A percentile compares a stretch with the other conserved stretches of the same genome.
Evolutionary conservation across 2,113 vertebrate genomes (phyloP).

Genomic region (Triplophysa rosa): DNA sequence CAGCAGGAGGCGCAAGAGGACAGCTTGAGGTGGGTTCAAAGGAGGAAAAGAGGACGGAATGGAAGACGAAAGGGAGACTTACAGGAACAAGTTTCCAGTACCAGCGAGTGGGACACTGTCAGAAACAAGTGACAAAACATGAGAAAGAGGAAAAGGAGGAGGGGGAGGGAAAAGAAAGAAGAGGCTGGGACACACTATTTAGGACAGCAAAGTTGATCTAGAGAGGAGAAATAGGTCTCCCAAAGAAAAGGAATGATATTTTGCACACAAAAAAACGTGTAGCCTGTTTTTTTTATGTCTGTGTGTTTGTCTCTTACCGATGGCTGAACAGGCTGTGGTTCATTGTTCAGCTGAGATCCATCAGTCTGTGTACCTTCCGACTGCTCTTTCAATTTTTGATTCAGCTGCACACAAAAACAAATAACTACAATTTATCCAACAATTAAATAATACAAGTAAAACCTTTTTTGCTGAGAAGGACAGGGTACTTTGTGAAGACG

Average conservation of each 20-base stretch:
- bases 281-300: constrained; percentile 1
- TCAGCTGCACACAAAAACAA: constrained; percentile 68
- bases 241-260: background rate
- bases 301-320: constrained; percentile 71
- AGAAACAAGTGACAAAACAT: constrained; percentile 47
- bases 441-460: background rate
- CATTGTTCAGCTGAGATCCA: constrained; percentile 63
- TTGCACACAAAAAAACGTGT: background rate
- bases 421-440: background rate
- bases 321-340: constrained; percentile 75
- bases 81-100: constrained; percentile 85
- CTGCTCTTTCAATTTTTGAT: constrained; percentile 78
- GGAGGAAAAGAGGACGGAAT: constrained; percentile 56
- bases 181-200: constrained; percentile 15
- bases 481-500: background rate
- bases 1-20: constrained; percentile 33
- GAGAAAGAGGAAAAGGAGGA: constrained; percentile 48
- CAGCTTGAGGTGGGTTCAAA: constrained; percentile 57
- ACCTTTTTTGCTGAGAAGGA: background rate
- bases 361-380: constrained; percentile 73
- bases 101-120: constrained; percentile 80
- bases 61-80: constrained; percentile 71
- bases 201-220: constrained; percentile 11
- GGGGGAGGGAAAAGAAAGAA: constrained; percentile 2
- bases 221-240: background rate